A percentile compares a stretch with the other conserved stretches of the same genome.
phyloP scores from a whole-genome alignment of 2,797 vertebrate species.

The Pangasius larnaudii region DNA sequence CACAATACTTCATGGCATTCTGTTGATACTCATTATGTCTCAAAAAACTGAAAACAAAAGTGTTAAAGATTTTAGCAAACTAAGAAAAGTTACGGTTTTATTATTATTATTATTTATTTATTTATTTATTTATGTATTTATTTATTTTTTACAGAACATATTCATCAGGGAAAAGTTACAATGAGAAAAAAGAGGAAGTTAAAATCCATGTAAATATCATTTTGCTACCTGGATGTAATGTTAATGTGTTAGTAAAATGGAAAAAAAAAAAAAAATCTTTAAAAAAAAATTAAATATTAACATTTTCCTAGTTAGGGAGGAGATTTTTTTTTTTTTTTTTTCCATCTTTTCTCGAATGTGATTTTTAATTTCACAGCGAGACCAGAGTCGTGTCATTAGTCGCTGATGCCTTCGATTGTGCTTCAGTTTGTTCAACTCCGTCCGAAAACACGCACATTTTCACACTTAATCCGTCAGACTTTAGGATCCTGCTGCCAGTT shows the following conservation, averaged over 20 bases:
- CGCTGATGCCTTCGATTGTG: neutral
- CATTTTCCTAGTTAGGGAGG: neutral
- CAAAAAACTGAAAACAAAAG: neutral
- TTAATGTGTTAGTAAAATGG: neutral
- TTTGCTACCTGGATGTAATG: neutral
- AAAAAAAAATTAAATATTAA: neutral
- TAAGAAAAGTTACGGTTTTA: neutral
- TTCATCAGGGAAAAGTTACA: neutral
- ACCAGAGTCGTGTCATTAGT: neutral
- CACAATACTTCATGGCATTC: neutral
- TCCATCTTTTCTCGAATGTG: neutral
- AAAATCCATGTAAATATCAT: too few species aligned
- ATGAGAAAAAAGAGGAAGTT: neutral
- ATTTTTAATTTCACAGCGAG: neutral
- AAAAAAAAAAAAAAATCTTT: neutral
- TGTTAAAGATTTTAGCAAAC: neutral
- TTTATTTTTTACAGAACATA: neutral
- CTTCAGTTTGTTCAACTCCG: too few species aligned
- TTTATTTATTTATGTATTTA: neutral
- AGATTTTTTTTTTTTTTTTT: too few species aligned
- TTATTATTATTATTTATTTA: too few species aligned
- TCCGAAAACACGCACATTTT: neutral
- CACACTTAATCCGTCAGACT: neutral
- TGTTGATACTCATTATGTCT: neutral
- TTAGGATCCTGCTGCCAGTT: neutral